Evolutionary conservation across 2,797 vertebrate species (phyloP), one percentile per base, ranked within the genome.

Genomic region (Limnodromus scolopaceus): DNA sequence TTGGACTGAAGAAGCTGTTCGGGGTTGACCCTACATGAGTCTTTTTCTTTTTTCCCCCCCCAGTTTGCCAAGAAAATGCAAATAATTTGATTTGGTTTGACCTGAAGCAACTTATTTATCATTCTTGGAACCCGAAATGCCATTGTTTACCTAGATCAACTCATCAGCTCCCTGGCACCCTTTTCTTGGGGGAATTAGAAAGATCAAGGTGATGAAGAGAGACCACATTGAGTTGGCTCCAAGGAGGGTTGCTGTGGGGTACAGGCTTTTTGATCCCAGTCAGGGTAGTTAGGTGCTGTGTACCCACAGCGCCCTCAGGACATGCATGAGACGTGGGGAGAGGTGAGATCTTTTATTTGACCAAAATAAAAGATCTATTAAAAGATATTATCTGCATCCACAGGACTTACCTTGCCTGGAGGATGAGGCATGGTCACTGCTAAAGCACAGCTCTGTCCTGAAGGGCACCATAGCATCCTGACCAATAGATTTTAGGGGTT

Each of bases 21-120:
- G 12, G 45, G 64, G 39, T 70, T 94, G 84, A 93, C 68, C 39
- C 77, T 87, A 60, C 55, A 94, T 53, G 68, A 91, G 87, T 80
- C 6, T 84, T 58, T 70, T 66, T 10, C 3, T 8, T 70, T 78
- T 41, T 27, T n/a, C 12, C 6, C 0, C 0, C 7, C 22, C 7
- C 5, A 32, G 13, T 92, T 91, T 83, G 34, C 71, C 34, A 92
- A 87, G 64, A 87, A 94, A 96, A 93, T 10, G 16, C 63, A 91
- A 87, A 96, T 77, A 76, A 83, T 93, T 93, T 91, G 84, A 65
- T 95, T 92, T 92, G 68, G 58, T 93, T 96, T 93, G 71, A 83
- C 75, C 89, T 70, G 69, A 88, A 95, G 72, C 69, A 80, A 92
- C 79, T 87, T 95, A 93, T 94, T 94, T 96, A 92, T 89, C 83